Evolutionary conservation across 2,888 invertebrate genomes (phyloP).

Genomic region (Leptodirus hochenwartii): DNA sequence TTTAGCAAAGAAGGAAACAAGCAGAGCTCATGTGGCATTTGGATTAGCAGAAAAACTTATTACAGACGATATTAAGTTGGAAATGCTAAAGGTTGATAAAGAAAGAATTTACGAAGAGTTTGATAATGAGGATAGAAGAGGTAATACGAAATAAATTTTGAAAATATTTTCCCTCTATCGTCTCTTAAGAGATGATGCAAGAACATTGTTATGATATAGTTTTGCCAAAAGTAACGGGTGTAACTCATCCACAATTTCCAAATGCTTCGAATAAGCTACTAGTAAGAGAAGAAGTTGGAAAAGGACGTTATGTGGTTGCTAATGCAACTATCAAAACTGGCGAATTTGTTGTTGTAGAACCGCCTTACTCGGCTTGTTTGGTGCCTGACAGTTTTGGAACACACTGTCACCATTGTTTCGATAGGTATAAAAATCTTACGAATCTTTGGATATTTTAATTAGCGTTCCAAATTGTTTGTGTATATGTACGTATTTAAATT

Average conservation of each 20-base stretch:
- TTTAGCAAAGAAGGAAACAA: conserved; percentile 36
- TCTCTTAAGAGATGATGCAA: conserved; percentile 1
- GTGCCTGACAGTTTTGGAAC: conserved; percentile 55
- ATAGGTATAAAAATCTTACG: conserved; percentile 32
- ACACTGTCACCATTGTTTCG: conserved; percentile 66
- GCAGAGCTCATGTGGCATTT: conserved; percentile 45
- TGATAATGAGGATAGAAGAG: conserved; percentile 11
- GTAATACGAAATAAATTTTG: conserved; percentile 7
- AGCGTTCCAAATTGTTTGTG: neutral
- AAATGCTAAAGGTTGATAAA: conserved; percentile 29
- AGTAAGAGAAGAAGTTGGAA: conserved; percentile 36
- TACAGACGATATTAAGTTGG: conserved; percentile 27
- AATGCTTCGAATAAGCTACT: conserved; percentile 40
- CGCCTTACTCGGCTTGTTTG: conserved; percentile 55
- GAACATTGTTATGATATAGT: conserved; percentile 8
- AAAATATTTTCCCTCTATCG: conserved; percentile 5
- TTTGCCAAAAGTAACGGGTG: conserved; percentile 11
- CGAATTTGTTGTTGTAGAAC: conserved; percentile 51
- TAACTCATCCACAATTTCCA: conserved; percentile 24
- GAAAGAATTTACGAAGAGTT: conserved; percentile 14
- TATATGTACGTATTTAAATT: conserved; percentile 3
- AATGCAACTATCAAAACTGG: conserved; percentile 42
- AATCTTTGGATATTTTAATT: conserved; percentile 1
- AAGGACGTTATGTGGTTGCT: conserved; percentile 55
- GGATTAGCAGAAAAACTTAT: conserved; percentile 42